These are phyloP conservation scores for Pygocentrus nattereri DNA, from an alignment of 2,797 vertebrate genomes.

Conservation along the genomic window DNA sequence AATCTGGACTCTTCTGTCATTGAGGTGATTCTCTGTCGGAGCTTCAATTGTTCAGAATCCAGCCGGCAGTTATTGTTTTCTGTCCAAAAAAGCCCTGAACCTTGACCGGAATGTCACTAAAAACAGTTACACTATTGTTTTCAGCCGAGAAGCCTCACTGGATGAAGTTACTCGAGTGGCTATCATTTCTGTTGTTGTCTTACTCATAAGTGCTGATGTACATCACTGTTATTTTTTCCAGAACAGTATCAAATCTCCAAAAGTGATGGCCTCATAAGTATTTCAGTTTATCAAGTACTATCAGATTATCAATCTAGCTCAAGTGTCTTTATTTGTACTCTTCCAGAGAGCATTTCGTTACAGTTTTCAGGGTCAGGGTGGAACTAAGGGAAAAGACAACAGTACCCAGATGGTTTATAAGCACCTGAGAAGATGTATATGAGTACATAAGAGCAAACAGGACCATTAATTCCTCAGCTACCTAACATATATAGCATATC, in stretches of 20 bases:
- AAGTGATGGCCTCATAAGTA: conserved; percentile 13
- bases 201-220: conserved; percentile 24
- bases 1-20: conserved; percentile 29
- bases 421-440: too few relatives aligned
- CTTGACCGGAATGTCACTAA: conserved; percentile 9
- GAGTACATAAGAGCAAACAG: background rate
- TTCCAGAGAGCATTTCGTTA: background rate
- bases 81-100: conserved; percentile 34
- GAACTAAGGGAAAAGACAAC: background rate
- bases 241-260: conserved; percentile 25
- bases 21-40: conserved; percentile 27
- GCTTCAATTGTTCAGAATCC: conserved; percentile 3
- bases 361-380: background rate
- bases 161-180: conserved; percentile 27
- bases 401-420: background rate
- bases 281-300: conserved; percentile 38
- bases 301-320: conserved; percentile 18
- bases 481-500: conserved; percentile 4
- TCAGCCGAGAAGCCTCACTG: conserved; percentile 18
- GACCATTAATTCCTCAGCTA: background rate
- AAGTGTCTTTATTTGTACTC: conserved; percentile 12
- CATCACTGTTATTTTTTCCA: conserved; percentile 42
- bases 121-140: conserved; percentile 38
- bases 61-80: conserved; percentile 17
- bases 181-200: conserved; percentile 15